Conservation (phyloP, 2,113 vertebrate species). For the Dasyurus viverrinus region DNA sequence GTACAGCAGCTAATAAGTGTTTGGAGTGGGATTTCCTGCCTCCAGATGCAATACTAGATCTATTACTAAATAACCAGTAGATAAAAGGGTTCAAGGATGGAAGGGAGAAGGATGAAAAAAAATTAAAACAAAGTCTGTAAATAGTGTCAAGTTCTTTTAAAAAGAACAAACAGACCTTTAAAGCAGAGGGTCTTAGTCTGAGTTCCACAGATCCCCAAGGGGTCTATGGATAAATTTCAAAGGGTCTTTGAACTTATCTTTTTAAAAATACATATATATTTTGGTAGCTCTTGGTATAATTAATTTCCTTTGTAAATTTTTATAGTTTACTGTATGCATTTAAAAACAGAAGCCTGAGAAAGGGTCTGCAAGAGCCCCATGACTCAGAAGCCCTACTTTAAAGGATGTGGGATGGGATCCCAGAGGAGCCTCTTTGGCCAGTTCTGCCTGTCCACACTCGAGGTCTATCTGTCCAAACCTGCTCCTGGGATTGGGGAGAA, state of each 20-base stretch:
- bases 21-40: background rate
- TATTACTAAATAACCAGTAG: background rate
- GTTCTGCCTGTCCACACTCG: background rate
- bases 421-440: conserved; percentile 29
- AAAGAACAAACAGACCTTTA: background rate
- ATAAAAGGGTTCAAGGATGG: background rate
- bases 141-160: background rate
- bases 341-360: background rate
- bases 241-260: background rate
- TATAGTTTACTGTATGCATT: background rate
- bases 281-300: background rate
- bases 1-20: background rate
- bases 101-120: background rate
- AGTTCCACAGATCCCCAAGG: background rate
- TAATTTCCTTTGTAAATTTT: background rate
- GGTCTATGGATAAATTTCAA: background rate
- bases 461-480: conserved; percentile 60
- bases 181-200: background rate
- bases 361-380: background rate
- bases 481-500: conserved; percentile 39
- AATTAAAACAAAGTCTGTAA: background rate
- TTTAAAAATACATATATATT: too few relatives aligned
- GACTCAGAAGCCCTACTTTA: background rate
- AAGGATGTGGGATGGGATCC: background rate
- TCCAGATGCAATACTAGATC: background rate